phyloP scores from a whole-genome alignment of 1,140 invertebrate species.

The Calephelis virginiensis region DNA sequence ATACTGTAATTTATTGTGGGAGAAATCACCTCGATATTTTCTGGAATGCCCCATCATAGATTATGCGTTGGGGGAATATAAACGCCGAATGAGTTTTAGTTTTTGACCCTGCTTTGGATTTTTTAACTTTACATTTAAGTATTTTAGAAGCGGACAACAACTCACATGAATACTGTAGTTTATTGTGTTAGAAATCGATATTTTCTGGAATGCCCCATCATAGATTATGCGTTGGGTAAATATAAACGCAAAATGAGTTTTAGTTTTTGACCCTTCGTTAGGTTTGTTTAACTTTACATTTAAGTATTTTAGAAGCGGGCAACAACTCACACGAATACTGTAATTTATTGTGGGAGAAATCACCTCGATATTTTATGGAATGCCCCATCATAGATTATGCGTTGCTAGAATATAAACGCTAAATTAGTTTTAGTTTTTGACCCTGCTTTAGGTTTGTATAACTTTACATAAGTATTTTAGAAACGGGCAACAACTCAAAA shows the following conservation, averaged over 20 bases:
- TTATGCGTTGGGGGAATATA: neutral
- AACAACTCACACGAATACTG: constrained; percentile 51
- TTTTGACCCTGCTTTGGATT: neutral
- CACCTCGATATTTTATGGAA: constrained; percentile 42
- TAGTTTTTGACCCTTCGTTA: neutral
- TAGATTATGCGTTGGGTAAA: constrained; percentile 10
- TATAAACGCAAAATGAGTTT: neutral
- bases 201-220: constrained; percentile 53
- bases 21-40: constrained; percentile 42
- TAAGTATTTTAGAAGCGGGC: no score
- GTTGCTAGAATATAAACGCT: neutral
- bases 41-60: constrained; percentile 52
- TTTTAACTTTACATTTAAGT: no score
- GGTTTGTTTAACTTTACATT: no score
- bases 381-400: constrained; percentile 32
- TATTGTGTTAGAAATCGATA: constrained; percentile 49
- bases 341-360: constrained; percentile 59
- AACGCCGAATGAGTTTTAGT: neutral
- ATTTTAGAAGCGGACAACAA: constrained; percentile 4
- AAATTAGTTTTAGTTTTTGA: neutral
- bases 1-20: constrained; percentile 58
- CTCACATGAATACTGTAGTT: constrained; percentile 61
- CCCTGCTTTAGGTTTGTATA: no score
- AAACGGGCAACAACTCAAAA: no score
- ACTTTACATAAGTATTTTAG: no score